Percentiles rank a stretch among this genome's conserved stretches.
Conservation (phyloP, 2,113 vertebrate species). For the Ciconia maguari region DNA sequence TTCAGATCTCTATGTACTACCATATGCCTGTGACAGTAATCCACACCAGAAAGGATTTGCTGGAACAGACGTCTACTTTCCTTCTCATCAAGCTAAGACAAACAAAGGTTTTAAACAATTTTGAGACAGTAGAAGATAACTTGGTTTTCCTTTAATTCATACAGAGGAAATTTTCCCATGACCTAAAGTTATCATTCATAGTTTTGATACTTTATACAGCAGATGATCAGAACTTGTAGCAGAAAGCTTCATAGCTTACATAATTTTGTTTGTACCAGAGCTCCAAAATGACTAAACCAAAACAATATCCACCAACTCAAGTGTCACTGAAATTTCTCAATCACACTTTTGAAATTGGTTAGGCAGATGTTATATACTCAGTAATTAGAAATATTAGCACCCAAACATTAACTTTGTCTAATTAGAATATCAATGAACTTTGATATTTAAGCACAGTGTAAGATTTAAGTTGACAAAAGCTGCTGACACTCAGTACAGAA, state of each 20-base stretch:
- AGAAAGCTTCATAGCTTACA: not conserved
- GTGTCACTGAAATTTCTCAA: not conserved
- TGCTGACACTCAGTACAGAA: not conserved
- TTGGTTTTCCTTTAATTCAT: not conserved
- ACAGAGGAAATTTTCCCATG: not conserved
- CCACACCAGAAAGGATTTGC: conserved; percentile 97
- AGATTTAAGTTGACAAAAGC: not conserved
- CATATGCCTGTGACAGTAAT: conserved; percentile 99
- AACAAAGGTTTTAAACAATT: not conserved
- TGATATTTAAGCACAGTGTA: too few species aligned
- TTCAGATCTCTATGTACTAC: conserved; percentile 98
- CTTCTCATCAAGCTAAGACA: conserved; percentile 91
- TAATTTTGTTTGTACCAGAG: not conserved
- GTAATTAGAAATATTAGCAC: not conserved
- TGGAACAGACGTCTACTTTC: conserved; percentile 96
- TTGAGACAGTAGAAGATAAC: not conserved
- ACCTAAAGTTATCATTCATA: not conserved
- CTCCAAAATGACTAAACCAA: not conserved
- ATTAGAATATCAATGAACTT: not conserved
- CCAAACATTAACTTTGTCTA: not conserved
- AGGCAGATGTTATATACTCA: not conserved
- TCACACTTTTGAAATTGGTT: not conserved
- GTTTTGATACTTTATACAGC: not conserved
- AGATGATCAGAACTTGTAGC: not conserved
- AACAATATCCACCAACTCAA: not conserved